phyloP scores from a whole-genome alignment of 2,797 vertebrate species.

The Typhlichthys subterraneus region DNA sequence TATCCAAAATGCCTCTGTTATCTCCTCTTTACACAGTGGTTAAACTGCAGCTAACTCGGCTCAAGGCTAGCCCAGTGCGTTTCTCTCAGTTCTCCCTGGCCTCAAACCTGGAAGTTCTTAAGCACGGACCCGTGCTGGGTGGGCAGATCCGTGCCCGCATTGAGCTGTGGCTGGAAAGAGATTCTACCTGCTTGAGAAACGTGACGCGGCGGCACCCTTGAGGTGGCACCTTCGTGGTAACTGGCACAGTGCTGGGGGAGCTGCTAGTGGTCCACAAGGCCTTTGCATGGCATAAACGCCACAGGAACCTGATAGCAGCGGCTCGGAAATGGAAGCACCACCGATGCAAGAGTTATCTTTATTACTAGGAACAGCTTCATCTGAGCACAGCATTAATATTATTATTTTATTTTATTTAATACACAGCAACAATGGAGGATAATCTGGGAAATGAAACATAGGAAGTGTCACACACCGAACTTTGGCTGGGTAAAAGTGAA shows the following conservation, averaged over 20 bases:
- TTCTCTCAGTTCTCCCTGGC: slow-evolving; percentile 81
- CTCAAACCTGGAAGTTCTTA: slow-evolving; percentile 80
- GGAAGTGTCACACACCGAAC: too few relatives aligned
- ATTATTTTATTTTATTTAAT: too few relatives aligned
- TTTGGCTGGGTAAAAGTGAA: slow-evolving; percentile 3
- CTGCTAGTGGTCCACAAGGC: slow-evolving; percentile 81
- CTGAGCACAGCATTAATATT: slow-evolving; percentile 9
- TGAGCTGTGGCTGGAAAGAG: slow-evolving; percentile 83
- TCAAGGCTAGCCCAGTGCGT: slow-evolving; percentile 71
- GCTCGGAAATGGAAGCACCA: slow-evolving; percentile 82
- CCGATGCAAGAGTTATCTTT: slow-evolving; percentile 65
- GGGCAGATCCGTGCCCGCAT: slow-evolving; percentile 76
- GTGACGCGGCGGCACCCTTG: slow-evolving; percentile 78
- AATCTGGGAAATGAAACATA: neutral
- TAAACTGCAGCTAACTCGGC: slow-evolving; percentile 81
- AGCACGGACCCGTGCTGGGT: slow-evolving; percentile 79
- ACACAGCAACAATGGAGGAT: slow-evolving; percentile 11
- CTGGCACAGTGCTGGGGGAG: slow-evolving; percentile 78
- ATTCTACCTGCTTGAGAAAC: slow-evolving; percentile 84
- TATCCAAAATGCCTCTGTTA: slow-evolving; percentile 18
- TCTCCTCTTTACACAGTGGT: slow-evolving; percentile 66
- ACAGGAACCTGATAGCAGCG: slow-evolving; percentile 80
- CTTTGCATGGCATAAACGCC: slow-evolving; percentile 81
- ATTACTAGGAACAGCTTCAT: too few relatives aligned
- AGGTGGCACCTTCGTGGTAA: slow-evolving; percentile 79